These are phyloP conservation scores for Cephalotes varians DNA, from an alignment of 2,888 invertebrate genomes.

Conservation along the genomic window DNA sequence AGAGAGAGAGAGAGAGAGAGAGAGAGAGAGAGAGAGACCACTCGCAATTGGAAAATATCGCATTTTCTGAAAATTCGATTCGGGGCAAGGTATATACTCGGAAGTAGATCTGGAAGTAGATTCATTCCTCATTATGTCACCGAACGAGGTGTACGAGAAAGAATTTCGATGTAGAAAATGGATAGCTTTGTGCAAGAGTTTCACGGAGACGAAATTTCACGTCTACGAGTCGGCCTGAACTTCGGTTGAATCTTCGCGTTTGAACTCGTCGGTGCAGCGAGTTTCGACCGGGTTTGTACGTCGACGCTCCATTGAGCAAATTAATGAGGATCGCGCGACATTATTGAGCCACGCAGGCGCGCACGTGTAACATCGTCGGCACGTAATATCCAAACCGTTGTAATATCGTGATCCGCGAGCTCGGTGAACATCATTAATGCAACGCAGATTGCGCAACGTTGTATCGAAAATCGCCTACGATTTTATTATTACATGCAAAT, in stretches of 20 bases:
- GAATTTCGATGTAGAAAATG: not conserved
- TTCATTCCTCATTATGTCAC: not conserved
- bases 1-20: no score
- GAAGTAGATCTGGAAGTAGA: not conserved
- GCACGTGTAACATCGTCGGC: constrained; percentile 36
- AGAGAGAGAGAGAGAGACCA: no score
- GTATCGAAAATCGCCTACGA: constrained; percentile 4
- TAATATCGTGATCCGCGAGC: constrained; percentile 40
- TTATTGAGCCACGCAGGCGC: constrained; percentile 50
- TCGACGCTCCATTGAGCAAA: constrained; percentile 47
- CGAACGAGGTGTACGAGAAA: not conserved
- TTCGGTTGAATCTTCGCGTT: not conserved
- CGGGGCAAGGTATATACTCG: not conserved
- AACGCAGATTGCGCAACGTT: constrained; percentile 27
- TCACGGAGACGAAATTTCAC: not conserved
- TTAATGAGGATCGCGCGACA: constrained; percentile 49
- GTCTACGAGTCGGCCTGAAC: not conserved
- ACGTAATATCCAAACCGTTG: constrained; percentile 28
- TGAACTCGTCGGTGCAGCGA: not conserved
- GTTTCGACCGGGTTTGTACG: constrained; percentile 22
- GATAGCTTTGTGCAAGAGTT: not conserved
- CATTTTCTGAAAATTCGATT: constrained; percentile 5
- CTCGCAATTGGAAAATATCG: not conserved
- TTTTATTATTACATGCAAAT: not conserved
- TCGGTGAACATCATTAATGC: constrained; percentile 24